Evolutionary conservation across 2,888 invertebrate species (phyloP).

Genomic region (Trilocha varians): DNA sequence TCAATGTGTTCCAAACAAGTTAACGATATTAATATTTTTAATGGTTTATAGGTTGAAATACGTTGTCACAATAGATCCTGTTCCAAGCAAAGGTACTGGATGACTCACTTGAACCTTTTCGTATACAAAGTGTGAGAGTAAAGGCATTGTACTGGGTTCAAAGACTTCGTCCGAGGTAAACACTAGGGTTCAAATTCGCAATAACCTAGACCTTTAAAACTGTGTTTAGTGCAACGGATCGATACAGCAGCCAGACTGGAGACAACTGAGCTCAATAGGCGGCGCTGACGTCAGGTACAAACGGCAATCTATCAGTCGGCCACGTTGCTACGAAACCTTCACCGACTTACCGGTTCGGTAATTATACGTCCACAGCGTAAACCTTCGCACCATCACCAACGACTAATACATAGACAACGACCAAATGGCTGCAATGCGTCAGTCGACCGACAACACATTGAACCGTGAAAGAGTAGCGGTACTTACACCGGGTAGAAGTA

Average conservation of each 20-base stretch:
- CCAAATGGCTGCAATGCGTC: constrained; percentile 46
- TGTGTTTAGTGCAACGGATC: constrained; percentile 57
- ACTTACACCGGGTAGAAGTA: constrained; percentile 82
- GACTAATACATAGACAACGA: constrained; percentile 17
- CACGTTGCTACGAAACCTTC: constrained; percentile 62
- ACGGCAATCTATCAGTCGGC: constrained; percentile 44
- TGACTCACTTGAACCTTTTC: not conserved
- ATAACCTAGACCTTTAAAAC: constrained; percentile 24
- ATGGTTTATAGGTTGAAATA: too few relatives aligned
- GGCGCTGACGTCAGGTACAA: constrained; percentile 57
- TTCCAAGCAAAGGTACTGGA: not conserved
- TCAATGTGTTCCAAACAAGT: not conserved
- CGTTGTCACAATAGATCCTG: too few relatives aligned
- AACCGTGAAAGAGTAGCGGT: constrained; percentile 27
- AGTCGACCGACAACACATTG: constrained; percentile 20
- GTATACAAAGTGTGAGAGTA: not conserved
- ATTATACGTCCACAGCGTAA: constrained; percentile 46
- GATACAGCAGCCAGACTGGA: constrained; percentile 52
- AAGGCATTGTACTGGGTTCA: constrained; percentile 1
- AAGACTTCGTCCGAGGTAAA: constrained; percentile 1
- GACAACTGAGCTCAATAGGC: constrained; percentile 50
- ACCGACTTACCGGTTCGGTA: constrained; percentile 65
- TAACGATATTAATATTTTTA: too few relatives aligned
- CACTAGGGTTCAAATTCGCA: not conserved
- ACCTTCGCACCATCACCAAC: constrained; percentile 39